Base-by-base conservation (phyloP, 2,888 invertebrate species). In the Synergus itoensis region DNA sequence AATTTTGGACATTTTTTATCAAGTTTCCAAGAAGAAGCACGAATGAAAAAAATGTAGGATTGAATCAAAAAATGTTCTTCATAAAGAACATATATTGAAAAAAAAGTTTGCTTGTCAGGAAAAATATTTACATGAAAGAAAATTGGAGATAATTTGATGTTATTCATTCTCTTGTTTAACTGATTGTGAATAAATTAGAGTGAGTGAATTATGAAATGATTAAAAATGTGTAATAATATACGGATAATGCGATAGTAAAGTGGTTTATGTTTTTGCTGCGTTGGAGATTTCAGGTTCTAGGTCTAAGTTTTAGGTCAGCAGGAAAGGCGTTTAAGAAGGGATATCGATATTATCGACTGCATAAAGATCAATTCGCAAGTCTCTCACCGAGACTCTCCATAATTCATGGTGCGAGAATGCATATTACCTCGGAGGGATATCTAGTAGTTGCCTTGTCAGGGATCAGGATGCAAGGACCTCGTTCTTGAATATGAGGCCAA, bases 351-450 rank as follows among this genome's bases (percentile, higher is more conserved):
- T 73, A 53, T 73, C 79, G 79, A 80, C 77, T 78, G 79, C 80
- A 63, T 67, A 67, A 82, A 82, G 78, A 82, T 80, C 79, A 21
- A 78, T 82, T 79, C 76, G 48, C 80, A 65, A 76, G 82, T 80
- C 65, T 80, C 75, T 76, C 48, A 69, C 65, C 18, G 45, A 73
- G 53, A 80, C 64, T 62, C 65, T 82, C 77, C 79, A 82, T 82
- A 80, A 82, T 82, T 82, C 82, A 82, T 82, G 80, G 76, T 40
- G 36, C 21, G 80, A 63, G 77, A 77, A 80, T 76, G 79, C 80
- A 78, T 79, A 82, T 82, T 76, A 75, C 77, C 62, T 77, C 62
- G 67, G 79, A 77, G 77, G 79, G 76, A 80, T 76, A 77, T 79
- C 76, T 82, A 79, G 75, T 64, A 67, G 40, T 40, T 62, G 60